phyloP scores from a whole-genome alignment of 2,888 invertebrate species.

The Drosophila mettleri region DNA sequence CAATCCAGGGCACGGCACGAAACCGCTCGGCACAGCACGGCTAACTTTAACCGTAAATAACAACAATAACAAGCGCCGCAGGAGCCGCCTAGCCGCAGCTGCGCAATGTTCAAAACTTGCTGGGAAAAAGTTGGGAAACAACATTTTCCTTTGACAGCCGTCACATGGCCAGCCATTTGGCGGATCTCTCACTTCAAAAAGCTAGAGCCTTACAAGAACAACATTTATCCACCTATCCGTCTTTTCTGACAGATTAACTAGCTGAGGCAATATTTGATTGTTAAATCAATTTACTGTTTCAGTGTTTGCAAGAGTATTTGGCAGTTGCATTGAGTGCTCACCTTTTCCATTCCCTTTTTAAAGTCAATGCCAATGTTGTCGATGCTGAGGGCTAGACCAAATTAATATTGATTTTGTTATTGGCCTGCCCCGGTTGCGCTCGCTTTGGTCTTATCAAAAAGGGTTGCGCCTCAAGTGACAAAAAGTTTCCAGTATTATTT shows the following conservation, averaged over 20 bases:
- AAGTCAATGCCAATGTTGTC: constrained; percentile 29
- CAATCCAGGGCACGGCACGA: not conserved
- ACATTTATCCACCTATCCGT: not conserved
- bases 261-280: not conserved
- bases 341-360: constrained; percentile 24
- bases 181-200: not conserved
- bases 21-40: not conserved
- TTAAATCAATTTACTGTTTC: constrained; percentile 3
- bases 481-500: constrained; percentile 74
- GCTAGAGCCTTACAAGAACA: not conserved
- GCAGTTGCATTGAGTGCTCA: constrained; percentile 5
- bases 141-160: constrained; percentile 72
- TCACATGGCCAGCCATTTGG: constrained; percentile 34
- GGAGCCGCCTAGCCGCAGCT: constrained; percentile 60
- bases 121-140: constrained; percentile 60
- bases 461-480: constrained; percentile 72
- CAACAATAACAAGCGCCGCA: constrained; percentile 69
- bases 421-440: constrained; percentile 39
- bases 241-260: not conserved
- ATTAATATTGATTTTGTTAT: constrained; percentile 74
- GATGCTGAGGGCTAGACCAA: constrained; percentile 49
- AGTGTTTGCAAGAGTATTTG: constrained; percentile 30
- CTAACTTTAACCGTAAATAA: constrained; percentile 76
- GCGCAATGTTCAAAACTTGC: constrained; percentile 44
- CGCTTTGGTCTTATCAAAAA: constrained; percentile 43